Percentiles rank a stretch among this genome's conserved stretches.
Conservation (phyloP, 1,140 invertebrate species). For the Drosophila pruinosa region DNA sequence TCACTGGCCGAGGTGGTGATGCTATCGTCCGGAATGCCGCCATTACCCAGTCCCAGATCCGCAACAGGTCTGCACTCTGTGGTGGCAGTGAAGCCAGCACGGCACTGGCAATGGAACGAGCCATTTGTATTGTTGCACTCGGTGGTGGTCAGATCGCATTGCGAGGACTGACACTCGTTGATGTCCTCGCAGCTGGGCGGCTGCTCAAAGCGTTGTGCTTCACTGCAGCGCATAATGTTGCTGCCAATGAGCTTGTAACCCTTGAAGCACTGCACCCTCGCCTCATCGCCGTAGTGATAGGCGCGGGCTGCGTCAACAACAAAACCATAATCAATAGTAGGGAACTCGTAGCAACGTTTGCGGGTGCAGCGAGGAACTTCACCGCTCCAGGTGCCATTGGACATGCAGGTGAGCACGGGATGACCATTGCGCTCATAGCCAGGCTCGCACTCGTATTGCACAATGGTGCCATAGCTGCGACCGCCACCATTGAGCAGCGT, state of each 20-base stretch:
- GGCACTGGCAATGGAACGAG: constrained; percentile 95
- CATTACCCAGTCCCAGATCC: constrained; percentile 94
- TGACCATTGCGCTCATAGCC: constrained; percentile 95
- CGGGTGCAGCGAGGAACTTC: constrained; percentile 94
- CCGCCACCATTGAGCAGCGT: constrained; percentile 96
- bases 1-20: constrained; percentile 93
- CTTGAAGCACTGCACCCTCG: constrained; percentile 94
- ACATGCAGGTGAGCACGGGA: constrained; percentile 96
- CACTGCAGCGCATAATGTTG: constrained; percentile 94
- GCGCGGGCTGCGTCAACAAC: constrained; percentile 89
- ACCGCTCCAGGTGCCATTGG: constrained; percentile 98
- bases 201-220: constrained; percentile 92
- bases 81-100: constrained; percentile 92
- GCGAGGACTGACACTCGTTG: constrained; percentile 94
- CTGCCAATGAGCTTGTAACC: constrained; percentile 93
- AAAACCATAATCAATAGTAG: constrained; percentile 93
- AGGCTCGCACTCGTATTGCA: constrained; percentile 96
- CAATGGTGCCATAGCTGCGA: constrained; percentile 96
- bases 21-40: constrained; percentile 94
- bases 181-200: constrained; percentile 95
- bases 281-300: constrained; percentile 95
- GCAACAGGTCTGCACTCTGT: constrained; percentile 94
- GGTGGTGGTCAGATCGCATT: constrained; percentile 95
- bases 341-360: constrained; percentile 92
- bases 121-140: constrained; percentile 96